A percentile compares a stretch with the other conserved stretches of the same genome.
Evolutionary conservation across 2,113 vertebrate genomes (phyloP).

Genomic region (Catharus bicknelli): DNA sequence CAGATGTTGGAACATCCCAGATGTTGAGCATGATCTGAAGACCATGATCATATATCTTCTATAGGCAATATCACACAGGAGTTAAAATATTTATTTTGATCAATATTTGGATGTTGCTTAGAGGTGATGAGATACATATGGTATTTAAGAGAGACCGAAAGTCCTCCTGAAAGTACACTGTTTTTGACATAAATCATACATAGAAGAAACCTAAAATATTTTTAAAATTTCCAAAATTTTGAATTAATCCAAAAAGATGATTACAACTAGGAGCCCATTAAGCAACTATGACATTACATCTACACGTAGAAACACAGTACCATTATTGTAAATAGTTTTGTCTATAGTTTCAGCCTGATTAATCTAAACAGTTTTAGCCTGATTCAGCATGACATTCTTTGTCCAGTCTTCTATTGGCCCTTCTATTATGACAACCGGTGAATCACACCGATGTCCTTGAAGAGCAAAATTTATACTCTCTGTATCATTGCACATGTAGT

Average conservation of each 20-base stretch:
- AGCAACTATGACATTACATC: not conserved
- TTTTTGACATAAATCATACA: not conserved
- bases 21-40: not conserved
- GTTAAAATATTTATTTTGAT: not conserved
- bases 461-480: not conserved
- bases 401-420: not conserved
- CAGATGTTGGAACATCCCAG: not conserved
- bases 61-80: not conserved
- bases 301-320: not conserved
- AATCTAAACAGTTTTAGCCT: not conserved
- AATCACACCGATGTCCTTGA: not conserved
- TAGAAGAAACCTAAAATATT: not conserved
- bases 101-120: not conserved
- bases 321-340: not conserved
- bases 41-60: not conserved
- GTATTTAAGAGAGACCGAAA: not conserved
- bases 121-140: not conserved
- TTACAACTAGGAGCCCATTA: not conserved
- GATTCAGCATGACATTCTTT: not conserved
- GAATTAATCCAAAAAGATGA: not conserved
- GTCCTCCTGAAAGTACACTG: not conserved
- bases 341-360: not conserved
- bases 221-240: not conserved
- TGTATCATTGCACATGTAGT: not conserved
- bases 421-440: not conserved